phyloP scores from a whole-genome alignment of 2,113 vertebrate genomes.

The Rana temporaria region DNA sequence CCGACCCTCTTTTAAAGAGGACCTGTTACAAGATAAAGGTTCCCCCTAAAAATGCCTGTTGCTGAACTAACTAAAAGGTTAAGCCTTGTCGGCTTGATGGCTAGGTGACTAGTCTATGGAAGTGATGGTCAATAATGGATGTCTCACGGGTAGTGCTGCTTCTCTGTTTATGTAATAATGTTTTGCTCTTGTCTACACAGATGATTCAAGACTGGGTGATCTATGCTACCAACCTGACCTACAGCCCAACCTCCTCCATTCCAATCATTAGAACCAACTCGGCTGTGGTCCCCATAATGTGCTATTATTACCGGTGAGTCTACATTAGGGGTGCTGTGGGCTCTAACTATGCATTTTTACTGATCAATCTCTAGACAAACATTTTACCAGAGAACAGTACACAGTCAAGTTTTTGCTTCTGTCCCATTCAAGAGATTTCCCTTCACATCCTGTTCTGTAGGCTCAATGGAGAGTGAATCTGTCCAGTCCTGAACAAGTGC shows the following conservation, averaged over 20 bases:
- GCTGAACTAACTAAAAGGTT: too few relatives aligned
- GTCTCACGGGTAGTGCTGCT: not conserved
- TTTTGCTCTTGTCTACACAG: not conserved
- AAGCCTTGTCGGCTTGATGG: not conserved
- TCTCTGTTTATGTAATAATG: not conserved
- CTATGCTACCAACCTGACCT: not conserved
- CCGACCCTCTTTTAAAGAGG: too few relatives aligned
- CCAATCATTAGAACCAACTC: not conserved
- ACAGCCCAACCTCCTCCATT: not conserved
- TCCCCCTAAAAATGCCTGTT: too few relatives aligned
- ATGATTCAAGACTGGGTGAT: constrained; percentile 4
- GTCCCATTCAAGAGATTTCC: too few relatives aligned
- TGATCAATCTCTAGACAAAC: too few relatives aligned
- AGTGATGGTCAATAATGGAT: not conserved
- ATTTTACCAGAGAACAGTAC: too few relatives aligned
- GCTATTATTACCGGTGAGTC: constrained; percentile 25
- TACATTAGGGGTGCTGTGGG: not conserved
- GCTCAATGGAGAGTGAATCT: not conserved
- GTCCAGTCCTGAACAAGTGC: too few relatives aligned
- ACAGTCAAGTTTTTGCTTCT: too few relatives aligned
- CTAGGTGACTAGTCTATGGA: not conserved
- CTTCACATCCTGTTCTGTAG: not conserved
- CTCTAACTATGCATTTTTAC: too few relatives aligned
- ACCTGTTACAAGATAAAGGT: too few relatives aligned
- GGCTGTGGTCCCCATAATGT: constrained; percentile 12